Evolutionary conservation across 2,113 vertebrate genomes (phyloP).

Genomic region (Antennarius striatus): DNA sequence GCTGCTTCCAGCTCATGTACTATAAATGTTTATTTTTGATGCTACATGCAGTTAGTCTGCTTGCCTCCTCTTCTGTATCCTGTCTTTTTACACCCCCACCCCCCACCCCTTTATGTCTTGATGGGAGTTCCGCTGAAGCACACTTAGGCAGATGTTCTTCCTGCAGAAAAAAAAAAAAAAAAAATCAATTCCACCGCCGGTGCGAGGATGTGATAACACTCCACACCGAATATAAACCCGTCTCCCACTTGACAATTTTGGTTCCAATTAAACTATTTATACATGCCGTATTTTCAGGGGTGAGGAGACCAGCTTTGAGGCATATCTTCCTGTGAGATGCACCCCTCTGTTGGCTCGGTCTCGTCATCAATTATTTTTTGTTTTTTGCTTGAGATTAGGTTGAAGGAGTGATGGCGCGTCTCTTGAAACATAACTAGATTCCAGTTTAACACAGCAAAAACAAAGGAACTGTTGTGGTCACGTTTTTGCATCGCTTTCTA

Average conservation of each 20-base stretch:
- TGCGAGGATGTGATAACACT: slow-evolving; percentile 66
- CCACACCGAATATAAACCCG: slow-evolving; percentile 60
- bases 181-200: slow-evolving; percentile 59
- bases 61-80: slow-evolving; percentile 43
- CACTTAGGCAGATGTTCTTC: slow-evolving; percentile 70
- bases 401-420: slow-evolving; percentile 23
- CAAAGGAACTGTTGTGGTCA: not conserved
- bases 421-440: slow-evolving; percentile 8
- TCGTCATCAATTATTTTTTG: slow-evolving; percentile 54
- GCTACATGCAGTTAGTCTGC: slow-evolving; percentile 40
- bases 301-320: slow-evolving; percentile 56
- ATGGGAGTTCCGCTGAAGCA: slow-evolving; percentile 58
- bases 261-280: slow-evolving; percentile 75
- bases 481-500: slow-evolving; percentile 3
- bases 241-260: slow-evolving; percentile 63
- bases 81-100: slow-evolving; percentile 23
- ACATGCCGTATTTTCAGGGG: slow-evolving; percentile 53
- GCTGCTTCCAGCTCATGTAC: slow-evolving; percentile 24
- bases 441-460: not conserved
- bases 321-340: slow-evolving; percentile 45
- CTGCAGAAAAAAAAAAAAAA: slow-evolving; percentile 32
- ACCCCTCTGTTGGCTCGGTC: slow-evolving; percentile 28
- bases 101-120: slow-evolving; percentile 23
- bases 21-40: slow-evolving; percentile 42
- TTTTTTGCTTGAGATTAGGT: slow-evolving; percentile 51